phyloP scores from a whole-genome alignment of 2,797 vertebrate species.

The Brachyrhaphis roseni region DNA sequence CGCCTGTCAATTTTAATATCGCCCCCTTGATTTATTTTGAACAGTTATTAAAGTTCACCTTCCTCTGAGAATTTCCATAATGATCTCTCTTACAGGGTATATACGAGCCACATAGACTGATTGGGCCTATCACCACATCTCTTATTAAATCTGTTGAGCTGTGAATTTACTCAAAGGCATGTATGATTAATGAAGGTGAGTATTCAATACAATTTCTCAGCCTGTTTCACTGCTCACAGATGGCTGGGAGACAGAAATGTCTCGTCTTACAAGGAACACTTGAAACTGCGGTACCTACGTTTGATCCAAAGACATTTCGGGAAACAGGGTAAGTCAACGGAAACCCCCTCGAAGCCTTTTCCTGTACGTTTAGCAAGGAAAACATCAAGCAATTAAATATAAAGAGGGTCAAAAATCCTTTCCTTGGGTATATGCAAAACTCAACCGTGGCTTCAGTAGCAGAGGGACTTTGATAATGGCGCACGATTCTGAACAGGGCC shows the following conservation, averaged over 20 bases:
- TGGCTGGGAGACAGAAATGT: constrained; percentile 16
- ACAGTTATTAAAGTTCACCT: constrained; percentile 76
- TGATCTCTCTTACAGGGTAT: constrained; percentile 61
- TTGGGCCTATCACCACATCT: constrained; percentile 45
- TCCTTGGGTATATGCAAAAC: constrained; percentile 17
- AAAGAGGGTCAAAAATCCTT: constrained; percentile 24
- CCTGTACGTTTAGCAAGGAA: background rate
- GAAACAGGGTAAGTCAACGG: background rate
- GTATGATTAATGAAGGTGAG: constrained; percentile 75
- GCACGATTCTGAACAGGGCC: constrained; percentile 18
- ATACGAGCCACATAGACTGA: constrained; percentile 51
- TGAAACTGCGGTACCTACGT: constrained; percentile 3
- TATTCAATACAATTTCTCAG: constrained; percentile 59
- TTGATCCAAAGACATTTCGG: constrained; percentile 26
- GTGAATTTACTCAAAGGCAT: constrained; percentile 76
- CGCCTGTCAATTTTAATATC: constrained; percentile 73
- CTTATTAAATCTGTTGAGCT: constrained; percentile 77
- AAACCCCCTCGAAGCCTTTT: constrained; percentile 7
- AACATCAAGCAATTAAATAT: constrained; percentile 18
- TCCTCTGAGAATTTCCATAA: constrained; percentile 75
- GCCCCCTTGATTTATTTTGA: constrained; percentile 75
- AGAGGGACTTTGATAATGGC: constrained; percentile 23
- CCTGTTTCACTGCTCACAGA: constrained; percentile 44
- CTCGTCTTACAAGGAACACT: constrained; percentile 15
- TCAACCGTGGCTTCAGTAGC: background rate